Base-by-base conservation (phyloP, 1,140 invertebrate genomes). In the Drosophila hydei region DNA sequence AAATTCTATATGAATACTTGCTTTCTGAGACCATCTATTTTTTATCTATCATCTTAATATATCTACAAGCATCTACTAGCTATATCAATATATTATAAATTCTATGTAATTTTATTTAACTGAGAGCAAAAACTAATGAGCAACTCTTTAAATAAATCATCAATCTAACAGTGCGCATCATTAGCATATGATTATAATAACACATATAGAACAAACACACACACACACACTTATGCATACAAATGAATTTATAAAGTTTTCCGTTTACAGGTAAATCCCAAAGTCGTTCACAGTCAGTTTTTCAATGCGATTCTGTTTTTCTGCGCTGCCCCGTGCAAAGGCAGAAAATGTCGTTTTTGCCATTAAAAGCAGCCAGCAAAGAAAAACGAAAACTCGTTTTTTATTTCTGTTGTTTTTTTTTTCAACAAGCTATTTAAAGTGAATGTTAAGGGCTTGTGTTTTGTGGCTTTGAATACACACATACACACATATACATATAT, bases 321-420 rank as follows among this genome's bases (percentile, higher is more conserved):
- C 59, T 65, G 61, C 55, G 42, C 62, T 55, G 18, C 56, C 33
- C 23, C 27, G 27, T 11, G 33, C 7, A 51, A 48, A 63, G 30
- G 43, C 62, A 74, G 70, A 83, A 85, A 77, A 85, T 87, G 81
- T 85, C 70, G 81, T 77, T 77, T 51, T 76, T 80, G 81, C 77
- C 77, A 74, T 85, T 87, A 87, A 85, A 75, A 71, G 68, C 25
- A 43, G 61, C 38, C 50, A 40, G 60, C 68, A 71, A 69, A 68
- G 50, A 77, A 81, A 81, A 83, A 73, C 61, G 79, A 83, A 85
- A 85, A 85, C 80, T 85, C 62, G 80, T 85, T 84, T 83, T 74
- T 23, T 45, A 12, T 45, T 30, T 51, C 19, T 42, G 7, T 33
- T 52, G 16, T 59, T 21, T 47, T 45, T 40, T 52, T 38, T 60